A percentile compares a stretch with the other conserved stretches of the same genome.
These are phyloP conservation scores for Esperia sulphurella DNA, from an alignment of 2,888 invertebrate species.

Conservation along the genomic window DNA sequence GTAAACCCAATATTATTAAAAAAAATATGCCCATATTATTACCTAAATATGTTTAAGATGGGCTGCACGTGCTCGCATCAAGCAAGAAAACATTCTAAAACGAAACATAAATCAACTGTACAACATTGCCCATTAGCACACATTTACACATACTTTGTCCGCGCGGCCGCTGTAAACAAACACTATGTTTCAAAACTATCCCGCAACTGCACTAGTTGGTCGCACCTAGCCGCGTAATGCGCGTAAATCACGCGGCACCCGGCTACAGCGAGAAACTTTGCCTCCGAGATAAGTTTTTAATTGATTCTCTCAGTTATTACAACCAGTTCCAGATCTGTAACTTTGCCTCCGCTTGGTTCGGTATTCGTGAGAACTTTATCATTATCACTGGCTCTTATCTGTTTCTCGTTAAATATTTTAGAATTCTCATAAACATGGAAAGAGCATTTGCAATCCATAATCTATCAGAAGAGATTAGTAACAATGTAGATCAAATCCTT, in stretches of 20 bases:
- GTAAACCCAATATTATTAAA: too few species aligned
- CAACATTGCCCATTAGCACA: background rate
- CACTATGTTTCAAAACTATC: conserved; percentile 21
- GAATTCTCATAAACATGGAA: too few species aligned
- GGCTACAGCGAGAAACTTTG: conserved; percentile 28
- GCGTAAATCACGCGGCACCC: conserved; percentile 42
- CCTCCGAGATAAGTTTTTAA: conserved; percentile 44
- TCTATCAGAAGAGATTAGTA: too few species aligned
- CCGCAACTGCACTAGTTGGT: conserved; percentile 27
- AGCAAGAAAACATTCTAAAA: too few species aligned
- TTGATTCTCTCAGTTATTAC: conserved; percentile 31
- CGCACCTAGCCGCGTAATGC: conserved; percentile 18
- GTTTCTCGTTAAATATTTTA: too few species aligned
- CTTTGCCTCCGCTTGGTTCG: background rate
- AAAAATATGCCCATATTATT: too few species aligned
- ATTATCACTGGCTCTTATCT: background rate
- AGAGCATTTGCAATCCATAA: too few species aligned
- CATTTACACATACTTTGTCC: background rate
- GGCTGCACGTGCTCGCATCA: too few species aligned
- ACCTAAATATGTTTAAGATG: too few species aligned
- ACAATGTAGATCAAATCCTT: too few species aligned
- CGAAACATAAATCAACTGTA: too few species aligned
- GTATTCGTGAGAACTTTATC: background rate
- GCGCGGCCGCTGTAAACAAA: conserved; percentile 17
- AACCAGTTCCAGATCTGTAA: background rate